A percentile compares a stretch with the other conserved stretches of the same genome.
These are phyloP conservation scores for Caranx melampygus DNA, from an alignment of 2,113 vertebrate species.

Conservation along the genomic window DNA sequence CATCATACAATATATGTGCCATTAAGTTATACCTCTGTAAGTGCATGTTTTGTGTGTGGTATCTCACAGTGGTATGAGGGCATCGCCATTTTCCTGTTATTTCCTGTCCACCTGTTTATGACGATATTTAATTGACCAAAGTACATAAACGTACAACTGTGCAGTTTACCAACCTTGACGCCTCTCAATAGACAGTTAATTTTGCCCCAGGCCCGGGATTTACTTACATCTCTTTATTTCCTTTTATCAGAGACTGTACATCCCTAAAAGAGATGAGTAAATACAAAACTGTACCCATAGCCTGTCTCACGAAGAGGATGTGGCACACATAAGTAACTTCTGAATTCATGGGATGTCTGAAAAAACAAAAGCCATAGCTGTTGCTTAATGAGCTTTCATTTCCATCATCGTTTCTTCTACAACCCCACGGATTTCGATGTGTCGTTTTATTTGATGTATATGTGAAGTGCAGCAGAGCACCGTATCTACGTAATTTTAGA, in stretches of 20 bases:
- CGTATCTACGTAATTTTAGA: conserved; percentile 58
- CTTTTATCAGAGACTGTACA: not conserved
- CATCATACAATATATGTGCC: no score
- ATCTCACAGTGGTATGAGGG: no score
- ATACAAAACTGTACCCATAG: not conserved
- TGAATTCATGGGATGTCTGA: conserved; percentile 47
- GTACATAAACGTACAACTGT: not conserved
- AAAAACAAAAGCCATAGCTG: conserved; percentile 56
- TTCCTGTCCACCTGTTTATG: not conserved
- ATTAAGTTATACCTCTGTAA: no score
- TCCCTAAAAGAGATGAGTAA: conserved; percentile 9
- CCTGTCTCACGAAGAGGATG: not conserved
- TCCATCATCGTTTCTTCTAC: conserved; percentile 52
- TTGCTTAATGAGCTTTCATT: conserved; percentile 69
- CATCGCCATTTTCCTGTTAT: no score
- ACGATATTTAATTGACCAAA: not conserved
- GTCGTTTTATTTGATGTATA: conserved; percentile 69
- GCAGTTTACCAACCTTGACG: not conserved
- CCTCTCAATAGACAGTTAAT: not conserved
- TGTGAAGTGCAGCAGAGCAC: conserved; percentile 58
- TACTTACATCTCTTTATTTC: not conserved
- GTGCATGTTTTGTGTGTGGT: no score
- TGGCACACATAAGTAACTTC: conserved; percentile 6
- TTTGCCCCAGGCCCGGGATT: not conserved
- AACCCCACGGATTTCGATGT: conserved; percentile 52